These are phyloP conservation scores for Drosophila hamatofila DNA, from an alignment of 2,888 invertebrate species.

Conservation along the genomic window DNA sequence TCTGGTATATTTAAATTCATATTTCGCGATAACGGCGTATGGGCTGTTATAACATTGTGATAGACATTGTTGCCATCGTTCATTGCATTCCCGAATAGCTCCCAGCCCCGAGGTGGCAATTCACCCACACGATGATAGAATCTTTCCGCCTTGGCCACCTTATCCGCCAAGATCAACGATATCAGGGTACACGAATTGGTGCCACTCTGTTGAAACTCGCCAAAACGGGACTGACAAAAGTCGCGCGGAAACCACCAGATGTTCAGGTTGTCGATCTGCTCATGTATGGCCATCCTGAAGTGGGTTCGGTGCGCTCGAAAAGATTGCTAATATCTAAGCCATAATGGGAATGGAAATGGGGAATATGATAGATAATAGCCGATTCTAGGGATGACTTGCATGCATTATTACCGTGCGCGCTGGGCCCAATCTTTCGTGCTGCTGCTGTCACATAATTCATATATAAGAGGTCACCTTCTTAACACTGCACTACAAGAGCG, in stretches of 20 bases:
- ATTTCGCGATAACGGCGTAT: conserved; percentile 83
- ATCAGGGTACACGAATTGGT: conserved; percentile 89
- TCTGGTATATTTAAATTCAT: conserved; percentile 87
- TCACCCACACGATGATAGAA: conserved; percentile 65
- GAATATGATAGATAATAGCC: neutral
- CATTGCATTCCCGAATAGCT: conserved; percentile 87
- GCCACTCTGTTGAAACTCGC: conserved; percentile 85
- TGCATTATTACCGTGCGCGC: conserved; percentile 60
- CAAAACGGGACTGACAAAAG: conserved; percentile 88
- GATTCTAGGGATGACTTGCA: too few species aligned
- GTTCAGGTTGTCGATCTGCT: conserved; percentile 80
- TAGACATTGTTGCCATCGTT: conserved; percentile 87
- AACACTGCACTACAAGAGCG: conserved; percentile 48
- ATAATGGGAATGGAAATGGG: neutral
- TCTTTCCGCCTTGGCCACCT: conserved; percentile 79
- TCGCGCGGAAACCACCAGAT: conserved; percentile 87
- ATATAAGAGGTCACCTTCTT: conserved; percentile 30
- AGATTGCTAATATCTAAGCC: conserved; percentile 39
- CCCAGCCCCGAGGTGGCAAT: conserved; percentile 84
- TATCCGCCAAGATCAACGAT: conserved; percentile 87
- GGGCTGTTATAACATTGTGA: conserved; percentile 84
- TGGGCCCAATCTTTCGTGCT: conserved; percentile 39
- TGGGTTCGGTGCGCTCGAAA: conserved; percentile 32
- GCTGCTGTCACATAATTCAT: conserved; percentile 70
- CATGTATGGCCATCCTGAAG: conserved; percentile 76